These are phyloP conservation scores for Azorinus chamasolen DNA, from an alignment of 2,888 invertebrate genomes.

Conservation along the genomic window DNA sequence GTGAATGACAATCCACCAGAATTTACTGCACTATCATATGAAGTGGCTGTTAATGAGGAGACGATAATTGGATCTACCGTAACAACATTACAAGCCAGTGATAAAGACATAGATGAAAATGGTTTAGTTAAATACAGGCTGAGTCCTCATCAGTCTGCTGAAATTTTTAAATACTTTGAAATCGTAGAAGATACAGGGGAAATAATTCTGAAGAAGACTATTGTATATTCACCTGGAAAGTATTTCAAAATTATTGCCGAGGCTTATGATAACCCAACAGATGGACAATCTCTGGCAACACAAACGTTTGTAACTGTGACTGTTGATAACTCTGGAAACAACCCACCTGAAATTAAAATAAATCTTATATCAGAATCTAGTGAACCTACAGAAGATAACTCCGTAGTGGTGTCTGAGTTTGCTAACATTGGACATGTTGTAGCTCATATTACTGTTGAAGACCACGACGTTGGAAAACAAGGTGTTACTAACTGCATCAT, in stretches of 20 bases:
- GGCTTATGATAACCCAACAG: constrained; percentile 74
- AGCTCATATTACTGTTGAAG: constrained; percentile 75
- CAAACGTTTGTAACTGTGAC: constrained; percentile 73
- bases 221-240: constrained; percentile 72
- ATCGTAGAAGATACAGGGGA: constrained; percentile 73
- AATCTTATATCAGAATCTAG: constrained; percentile 71
- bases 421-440: constrained; percentile 77
- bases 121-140: constrained; percentile 87
- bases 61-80: constrained; percentile 53
- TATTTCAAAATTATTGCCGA: constrained; percentile 73
- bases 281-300: constrained; percentile 70
- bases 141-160: constrained; percentile 69
- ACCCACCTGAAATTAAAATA: constrained; percentile 91
- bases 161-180: constrained; percentile 70
- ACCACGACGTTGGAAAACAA: constrained; percentile 77
- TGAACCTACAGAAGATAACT: no score
- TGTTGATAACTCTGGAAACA: constrained; percentile 96
- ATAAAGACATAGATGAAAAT: constrained; percentile 94
- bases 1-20: constrained; percentile 73
- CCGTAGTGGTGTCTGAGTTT: constrained; percentile 67
- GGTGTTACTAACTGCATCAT: constrained; percentile 86
- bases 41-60: constrained; percentile 66
- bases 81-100: constrained; percentile 91
- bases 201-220: constrained; percentile 67
- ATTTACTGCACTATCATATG: constrained; percentile 63